Conservation (phyloP, 1,140 invertebrate species). For the Brachionus rubens region DNA sequence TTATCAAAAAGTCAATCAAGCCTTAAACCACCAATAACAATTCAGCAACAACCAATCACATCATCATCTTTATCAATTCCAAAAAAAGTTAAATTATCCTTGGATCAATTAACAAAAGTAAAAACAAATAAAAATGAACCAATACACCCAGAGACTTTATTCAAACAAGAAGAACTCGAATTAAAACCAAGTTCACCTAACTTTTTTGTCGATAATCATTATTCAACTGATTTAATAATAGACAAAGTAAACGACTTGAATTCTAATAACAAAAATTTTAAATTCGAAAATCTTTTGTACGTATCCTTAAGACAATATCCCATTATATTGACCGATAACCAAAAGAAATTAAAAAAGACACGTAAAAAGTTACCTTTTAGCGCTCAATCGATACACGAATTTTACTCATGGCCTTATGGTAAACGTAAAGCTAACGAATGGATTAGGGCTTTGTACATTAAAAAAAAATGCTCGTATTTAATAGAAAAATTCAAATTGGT, state of each 20-base stretch:
- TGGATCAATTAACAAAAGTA: background rate
- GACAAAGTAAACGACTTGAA: slow-evolving; percentile 1
- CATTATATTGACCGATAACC: background rate
- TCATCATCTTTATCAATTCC: background rate
- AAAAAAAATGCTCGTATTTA: background rate
- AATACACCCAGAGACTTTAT: no score
- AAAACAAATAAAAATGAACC: background rate
- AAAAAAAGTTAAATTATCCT: background rate
- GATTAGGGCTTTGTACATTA: slow-evolving; percentile 33
- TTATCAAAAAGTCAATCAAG: background rate
- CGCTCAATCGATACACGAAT: slow-evolving; percentile 60
- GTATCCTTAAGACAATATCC: slow-evolving; percentile 9
- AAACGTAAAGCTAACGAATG: slow-evolving; percentile 63
- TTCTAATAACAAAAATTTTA: background rate
- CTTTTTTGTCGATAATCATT: background rate
- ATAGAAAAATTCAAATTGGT: slow-evolving; percentile 6
- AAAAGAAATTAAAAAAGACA: background rate
- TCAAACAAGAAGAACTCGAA: no score
- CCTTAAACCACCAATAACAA: background rate
- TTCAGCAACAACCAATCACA: background rate
- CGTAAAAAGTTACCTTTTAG: slow-evolving; percentile 54
- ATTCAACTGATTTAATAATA: background rate
- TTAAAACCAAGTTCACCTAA: no score
- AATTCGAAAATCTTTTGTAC: background rate
- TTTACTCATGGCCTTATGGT: slow-evolving; percentile 61